phyloP scores from a whole-genome alignment of 2,113 vertebrate genomes.

The Enhydra lutris region DNA sequence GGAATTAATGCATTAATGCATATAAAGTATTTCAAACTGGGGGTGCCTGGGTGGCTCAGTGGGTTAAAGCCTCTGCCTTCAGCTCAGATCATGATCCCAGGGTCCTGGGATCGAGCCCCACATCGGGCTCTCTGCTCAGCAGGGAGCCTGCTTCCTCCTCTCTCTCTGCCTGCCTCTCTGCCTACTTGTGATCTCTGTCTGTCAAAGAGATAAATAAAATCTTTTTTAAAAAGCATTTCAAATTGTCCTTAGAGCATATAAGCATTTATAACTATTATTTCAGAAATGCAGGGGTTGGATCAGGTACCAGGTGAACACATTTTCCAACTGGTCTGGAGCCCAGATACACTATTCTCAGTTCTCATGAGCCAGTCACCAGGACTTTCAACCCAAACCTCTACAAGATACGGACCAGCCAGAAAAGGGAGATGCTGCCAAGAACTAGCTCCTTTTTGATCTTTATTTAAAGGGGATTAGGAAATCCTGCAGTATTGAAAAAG shows the following conservation, averaged over 20 bases:
- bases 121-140: no score
- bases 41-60: no score
- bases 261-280: no score
- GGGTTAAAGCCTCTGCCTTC: no score
- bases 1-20: rapidly evolving
- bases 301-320: rapidly evolving
- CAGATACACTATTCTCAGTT: rapidly evolving
- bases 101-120: no score
- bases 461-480: slow-evolving; percentile 74
- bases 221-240: no score
- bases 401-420: slow-evolving; percentile 22
- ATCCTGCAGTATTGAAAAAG: slow-evolving; percentile 46
- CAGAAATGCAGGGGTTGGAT: neutral
- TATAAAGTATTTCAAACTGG: rapidly evolving
- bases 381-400: slow-evolving; percentile 43
- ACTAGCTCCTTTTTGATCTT: slow-evolving; percentile 73
- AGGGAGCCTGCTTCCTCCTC: no score
- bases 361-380: neutral
- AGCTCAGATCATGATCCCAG: no score
- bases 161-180: no score
- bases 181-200: no score
- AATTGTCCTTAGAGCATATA: rapidly evolving
- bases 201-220: no score
- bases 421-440: slow-evolving; percentile 40
- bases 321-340: neutral